Base-by-base conservation (phyloP, 1,140 invertebrate species). In the Neuroterus valhalla region DNA sequence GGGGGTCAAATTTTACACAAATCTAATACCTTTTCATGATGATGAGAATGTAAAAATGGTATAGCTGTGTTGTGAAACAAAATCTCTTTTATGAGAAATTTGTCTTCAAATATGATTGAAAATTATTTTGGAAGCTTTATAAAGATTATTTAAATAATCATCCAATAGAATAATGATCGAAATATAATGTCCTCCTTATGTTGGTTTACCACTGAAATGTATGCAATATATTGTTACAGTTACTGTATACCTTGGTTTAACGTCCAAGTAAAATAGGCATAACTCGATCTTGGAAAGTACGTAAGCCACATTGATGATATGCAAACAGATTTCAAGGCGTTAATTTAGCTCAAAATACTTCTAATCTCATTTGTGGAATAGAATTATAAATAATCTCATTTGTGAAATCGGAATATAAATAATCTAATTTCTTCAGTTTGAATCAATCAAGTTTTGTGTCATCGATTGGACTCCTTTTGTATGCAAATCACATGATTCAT, bases 271-370 rank as follows among this genome's bases (percentile, higher is more conserved):
- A 62, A 62, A 26, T 62, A 26, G 15, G 23, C 23, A 62, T 62
- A 38, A 38, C 6, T 55, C 19, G 21, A 52, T 55, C 19, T 4
- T 55, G 50, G 50, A 23, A 23, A 55, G 17, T 55, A 55, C 50
- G 50, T 55, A 55, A 21, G 50, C 14, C 19, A 21, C 4, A 62
- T 26, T 14, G 31, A 62, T 62, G 23, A 38, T 26, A 62, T 62
- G 55, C 55, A 62, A 62, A 62, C 31, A 62, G 55, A 62, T 62
- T 23, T 62, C 55, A 62, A 62, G 55, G 55, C 26, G 55, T 62
- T 62, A 62, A 62, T 62, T 62, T 62, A 62, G 55, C 14, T 62
- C 55, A 62, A 62, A 31, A 14, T 62, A 62, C 26, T 38, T 62
- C 21, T 52, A 52, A 17, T 55, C 23, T n/a, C n/a, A n/a, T n/a